A percentile compares a stretch with the other conserved stretches of the same genome.
These are phyloP conservation scores for Amazonetta brasiliensis DNA, from an alignment of 2,797 vertebrate genomes.

Conservation along the genomic window DNA sequence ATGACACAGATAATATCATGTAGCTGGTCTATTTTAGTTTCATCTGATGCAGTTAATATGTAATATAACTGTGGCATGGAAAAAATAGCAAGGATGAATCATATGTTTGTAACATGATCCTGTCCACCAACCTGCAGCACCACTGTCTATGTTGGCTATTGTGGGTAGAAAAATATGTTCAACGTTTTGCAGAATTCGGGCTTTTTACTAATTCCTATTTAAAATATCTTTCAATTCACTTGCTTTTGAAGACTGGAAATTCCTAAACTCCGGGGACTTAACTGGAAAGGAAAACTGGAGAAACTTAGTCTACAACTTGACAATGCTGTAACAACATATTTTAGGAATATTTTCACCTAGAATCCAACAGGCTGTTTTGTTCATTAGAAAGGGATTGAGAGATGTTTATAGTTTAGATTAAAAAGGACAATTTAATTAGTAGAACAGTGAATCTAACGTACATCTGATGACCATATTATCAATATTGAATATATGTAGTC, in stretches of 20 bases:
- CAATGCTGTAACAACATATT: neutral
- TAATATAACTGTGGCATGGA: neutral
- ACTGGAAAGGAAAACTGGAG: neutral
- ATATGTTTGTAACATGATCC: neutral
- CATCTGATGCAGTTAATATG: slow-evolving; percentile 6
- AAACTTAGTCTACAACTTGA: neutral
- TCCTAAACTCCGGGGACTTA: neutral
- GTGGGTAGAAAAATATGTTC: neutral
- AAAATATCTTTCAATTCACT: neutral
- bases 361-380: neutral
- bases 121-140: neutral
- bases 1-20: slow-evolving; percentile 67
- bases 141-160: neutral
- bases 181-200: neutral
- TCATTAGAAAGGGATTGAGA: neutral
- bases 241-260: neutral
- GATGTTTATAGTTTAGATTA: neutral
- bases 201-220: neutral
- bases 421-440: neutral
- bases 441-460: neutral
- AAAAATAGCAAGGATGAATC: neutral
- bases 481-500: neutral
- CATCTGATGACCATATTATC: neutral
- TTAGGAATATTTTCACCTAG: neutral
- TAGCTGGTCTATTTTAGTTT: slow-evolving; percentile 48